Evolutionary conservation across 2,113 vertebrate species (phyloP), one percentile per base, ranked within the genome.

Genomic region (Euleptes europaea): DNA sequence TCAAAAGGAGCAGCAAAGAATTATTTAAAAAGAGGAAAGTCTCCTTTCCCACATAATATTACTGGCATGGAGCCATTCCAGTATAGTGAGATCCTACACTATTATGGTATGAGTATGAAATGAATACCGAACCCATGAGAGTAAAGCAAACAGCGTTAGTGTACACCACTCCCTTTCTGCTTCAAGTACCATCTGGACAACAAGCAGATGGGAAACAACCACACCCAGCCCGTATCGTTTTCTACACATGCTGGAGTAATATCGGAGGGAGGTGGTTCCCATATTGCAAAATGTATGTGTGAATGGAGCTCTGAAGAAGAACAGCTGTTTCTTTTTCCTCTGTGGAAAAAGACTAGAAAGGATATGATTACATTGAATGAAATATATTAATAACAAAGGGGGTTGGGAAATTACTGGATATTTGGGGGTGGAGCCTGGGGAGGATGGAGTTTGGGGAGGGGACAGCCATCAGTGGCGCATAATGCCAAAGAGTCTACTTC

Each of bases 281-380:
- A 67, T 67, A 33, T 14, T 67, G 31, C 9, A 33, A 67, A 67
- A 33, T 57, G 54, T 5, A 57, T 57, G 54, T 57, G 21, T 57
- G 54, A 57, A 57, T 57, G 54, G 54, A 57, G 54, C 54, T 57
- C 54, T 57, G 54, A 57, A 57, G 19, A 57, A 57, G 31, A 67
- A 5, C 31, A 33, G 65, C 63, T 66, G 63, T 66, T 66, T 28
- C 63, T n/a, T 67, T 33, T 67, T 67, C 28, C n/a, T 67, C 65
- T 67, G 65, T 23, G 4, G 65, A 33, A n/a, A n/a, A 67, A 14
- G 17, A 69, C 67, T 69, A 33, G 67, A 33, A 35, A 35, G 67
- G n/a, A 19, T 35, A 83, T 83, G 91, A 93, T 91, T 84, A 90
- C 78, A 85, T 67, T 84, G 92, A 93, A 92, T 89, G 84, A 91